Base-by-base conservation (phyloP, 2,888 invertebrate genomes). In the Cotesia congregata region DNA sequence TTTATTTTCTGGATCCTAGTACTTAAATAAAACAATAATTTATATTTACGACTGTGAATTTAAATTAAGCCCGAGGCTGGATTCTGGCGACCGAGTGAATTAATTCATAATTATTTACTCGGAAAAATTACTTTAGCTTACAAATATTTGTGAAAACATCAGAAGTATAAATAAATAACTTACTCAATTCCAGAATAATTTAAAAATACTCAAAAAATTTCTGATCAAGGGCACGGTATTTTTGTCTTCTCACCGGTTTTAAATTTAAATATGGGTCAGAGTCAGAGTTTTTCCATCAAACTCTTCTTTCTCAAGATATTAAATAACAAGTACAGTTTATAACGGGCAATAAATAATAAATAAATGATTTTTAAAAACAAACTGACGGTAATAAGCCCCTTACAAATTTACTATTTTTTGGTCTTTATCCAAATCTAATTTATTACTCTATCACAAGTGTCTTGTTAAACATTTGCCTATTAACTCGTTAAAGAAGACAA, bases 161-260 rank as follows among this genome's bases (percentile, higher is more conserved):
- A 30, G 5, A 41, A n/a, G 20, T 72, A 60, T 20, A 60, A 65
- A 30, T 12, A 65, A 65, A 65, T 65, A 30, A 65, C 20, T 65
- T 20, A 30, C 20, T 65, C 38, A 20, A 17, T 20, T 20, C 12
- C 61, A 61, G n/a, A 72, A 38, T 72, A 4, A 50, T 50, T 50
- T 72, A n/a, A 7, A 65, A 67, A 74, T 12, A 65, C 60, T 59
- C 12, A 5, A 67, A 60, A 72, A 76, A 12, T 9, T 41, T 72
- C 67, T 67, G 79, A 79, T 80, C 81, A 83, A 83, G 84, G 82
- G 81, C 83, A 82, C 7, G 80, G 82, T 86, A 86, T 86, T 86
- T 85, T 80, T 77, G 82, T 83, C 79, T 76, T 79, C 73, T 74
- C 74, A 74, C 74, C 61, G 83, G 84, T 84, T 83, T 84, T 80